Evolutionary conservation across 2,797 vertebrate genomes (phyloP), one percentile per base, ranked within the genome.

Genomic region (Fistularia tabacaria): DNA sequence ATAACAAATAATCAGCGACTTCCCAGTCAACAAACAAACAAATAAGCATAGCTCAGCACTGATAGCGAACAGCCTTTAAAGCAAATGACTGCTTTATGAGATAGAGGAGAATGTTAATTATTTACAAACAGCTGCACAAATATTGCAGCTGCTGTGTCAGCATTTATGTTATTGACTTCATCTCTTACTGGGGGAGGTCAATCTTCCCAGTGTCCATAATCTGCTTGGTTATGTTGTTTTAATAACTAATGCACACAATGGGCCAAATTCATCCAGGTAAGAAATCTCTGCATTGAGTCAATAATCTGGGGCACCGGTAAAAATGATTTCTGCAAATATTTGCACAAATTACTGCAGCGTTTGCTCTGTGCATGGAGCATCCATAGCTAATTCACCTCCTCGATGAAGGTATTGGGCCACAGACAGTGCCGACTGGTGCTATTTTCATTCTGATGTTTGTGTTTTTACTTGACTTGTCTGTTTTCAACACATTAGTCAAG

Each of bases 181-280:
- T 42, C 42, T 36, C 12, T 42, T 10, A n/a, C 7, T 2, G 1
- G 11, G 52, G 54, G 40, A 51, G 49, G 51, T 41, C 54, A 40
- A 43, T 62, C 45, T 59, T 51, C 49, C 14, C 46, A 10, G 25
- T 55, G 56, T 60, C 9, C 9, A 6, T 38, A 7, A 38, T 49
- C 10, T 64, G 61, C 68, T 55, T 58, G 44, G 63, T 61, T 53
- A 45, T 62, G 61, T 36, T 42, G 49, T 36, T 45, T 57, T 61
- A 67, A 58, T 57, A 46, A 45, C n/a, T 48, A n/a, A 57, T 54
- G 47, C 37, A 43, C 48, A 46, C 64, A 70, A 77, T 69, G 63
- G 57, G 9, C 46, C 54, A 46, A 37, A 45, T 59, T 52, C 38
- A 58, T n/a, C 59, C 66, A 59, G 59, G 63, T 72, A 62, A 38